Evolutionary conservation across 2,888 invertebrate species (phyloP), one percentile per base, ranked within the genome.

Genomic region (Agrotis ipsilon): DNA sequence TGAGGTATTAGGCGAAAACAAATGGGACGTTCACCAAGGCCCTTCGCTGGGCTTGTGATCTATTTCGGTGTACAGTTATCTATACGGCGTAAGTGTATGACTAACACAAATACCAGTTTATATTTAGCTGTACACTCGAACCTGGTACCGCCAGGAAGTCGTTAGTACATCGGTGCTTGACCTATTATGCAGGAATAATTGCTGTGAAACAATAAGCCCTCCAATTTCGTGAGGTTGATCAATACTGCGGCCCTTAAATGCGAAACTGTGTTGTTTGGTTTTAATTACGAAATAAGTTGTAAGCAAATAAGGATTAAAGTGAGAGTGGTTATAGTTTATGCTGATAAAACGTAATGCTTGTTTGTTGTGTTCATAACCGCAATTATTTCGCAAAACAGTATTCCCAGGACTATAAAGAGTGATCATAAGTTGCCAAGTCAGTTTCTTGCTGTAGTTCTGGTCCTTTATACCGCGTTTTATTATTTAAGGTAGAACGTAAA

Each of bases 91-190:
- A 85, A 86, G 83, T 84, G 83, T 85, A 88, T 84, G 86, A 86
- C 70, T 82, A 76, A 78, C 73, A 70, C 76, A 66, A 52, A 76
- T 80, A 78, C 66, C 83, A 76, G 86, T 87, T 90, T 92, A 93
- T 90, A 91, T 91, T 90, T 90, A 91, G 90, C 81, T 59, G 75
- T 75, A 76, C 78, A 87, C 87, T 89, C 88, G 84, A 90, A 89
- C 86, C 88, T 88, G 87, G 87, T 85, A 86, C 82, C 75, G 87
- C 86, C 89, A 89, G 93, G 93, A 93, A 92, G 91, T 92, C 88
- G 89, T 90, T 89, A 87, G 85, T 86, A 79, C 85, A 89, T 84
- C 87, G 88, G 86, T 83, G 90, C 84, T 90, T 90, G 92, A 91
- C 92, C 92, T 89, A 90, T 90, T 89, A 89, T 86, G 81, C 88